Conservation (phyloP, 2,888 invertebrate species). For the Orchesella flavescens region DNA sequence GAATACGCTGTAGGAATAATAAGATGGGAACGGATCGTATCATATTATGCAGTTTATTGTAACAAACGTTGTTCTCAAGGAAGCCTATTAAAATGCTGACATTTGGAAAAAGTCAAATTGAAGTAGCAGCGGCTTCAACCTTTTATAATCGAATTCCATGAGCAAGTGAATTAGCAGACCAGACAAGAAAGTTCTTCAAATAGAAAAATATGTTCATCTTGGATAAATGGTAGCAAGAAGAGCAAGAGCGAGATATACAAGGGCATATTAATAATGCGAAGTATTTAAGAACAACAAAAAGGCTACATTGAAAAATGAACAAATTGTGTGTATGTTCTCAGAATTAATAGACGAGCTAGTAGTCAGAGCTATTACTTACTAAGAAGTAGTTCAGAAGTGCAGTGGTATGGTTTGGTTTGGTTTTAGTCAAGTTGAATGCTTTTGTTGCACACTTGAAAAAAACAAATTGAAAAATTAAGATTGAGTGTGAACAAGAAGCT, state of each 20-base stretch:
- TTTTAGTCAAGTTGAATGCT: background rate
- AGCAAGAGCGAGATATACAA: conserved; percentile 7
- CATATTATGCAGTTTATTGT: background rate
- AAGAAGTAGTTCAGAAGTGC: too few relatives aligned
- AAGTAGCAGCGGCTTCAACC: conserved; percentile 2
- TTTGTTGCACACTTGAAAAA: background rate
- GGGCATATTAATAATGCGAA: conserved; percentile 53
- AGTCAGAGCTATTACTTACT: too few relatives aligned
- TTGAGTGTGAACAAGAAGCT: conserved; percentile 29
- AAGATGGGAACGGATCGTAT: too few relatives aligned
- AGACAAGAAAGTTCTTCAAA: background rate
- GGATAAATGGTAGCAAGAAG: conserved; percentile 23
- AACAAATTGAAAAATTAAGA: conserved; percentile 13
- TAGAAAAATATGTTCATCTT: background rate
- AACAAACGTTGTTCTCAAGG: background rate
- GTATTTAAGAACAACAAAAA: conserved; percentile 19
- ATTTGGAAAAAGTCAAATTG: conserved; percentile 55
- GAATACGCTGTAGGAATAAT: background rate
- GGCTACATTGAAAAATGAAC: conserved; percentile 31
- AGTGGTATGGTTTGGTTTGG: background rate
- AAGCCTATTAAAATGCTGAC: conserved; percentile 49
- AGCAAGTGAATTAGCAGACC: conserved; percentile 39
- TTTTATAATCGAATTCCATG: conserved; percentile 15
- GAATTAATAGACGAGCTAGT: too few relatives aligned
- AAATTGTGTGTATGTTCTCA: conserved; percentile 27